A percentile compares a stretch with the other conserved stretches of the same genome.
Conservation (phyloP, 30 jellyfish, hydroid and myxozoan species). For the Calvadosia cruxmelitensis region DNA sequence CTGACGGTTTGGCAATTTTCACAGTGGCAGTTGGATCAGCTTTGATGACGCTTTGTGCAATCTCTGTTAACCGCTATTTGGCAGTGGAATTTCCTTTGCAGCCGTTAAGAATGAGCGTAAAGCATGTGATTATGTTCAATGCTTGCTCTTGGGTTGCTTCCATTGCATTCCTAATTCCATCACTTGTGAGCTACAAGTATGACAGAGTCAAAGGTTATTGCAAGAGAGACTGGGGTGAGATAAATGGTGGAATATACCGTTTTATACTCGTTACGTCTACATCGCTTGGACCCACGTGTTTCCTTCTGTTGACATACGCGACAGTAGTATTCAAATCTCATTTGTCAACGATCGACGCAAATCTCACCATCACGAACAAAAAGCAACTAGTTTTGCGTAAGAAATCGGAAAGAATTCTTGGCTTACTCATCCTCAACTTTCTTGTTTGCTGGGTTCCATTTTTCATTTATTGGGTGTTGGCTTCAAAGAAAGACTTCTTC, state of each 20-base stretch:
- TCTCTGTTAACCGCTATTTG: conserved; percentile 33
- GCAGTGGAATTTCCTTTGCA: conserved; percentile 33
- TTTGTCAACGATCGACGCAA: no score
- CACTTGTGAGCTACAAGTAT: conserved; percentile 25
- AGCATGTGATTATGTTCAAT: conserved; percentile 10
- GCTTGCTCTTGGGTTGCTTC: conserved; percentile 19
- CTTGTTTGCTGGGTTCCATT: conserved; percentile 50
- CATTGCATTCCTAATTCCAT: conserved; percentile 25
- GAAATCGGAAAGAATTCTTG: conserved; percentile 28
- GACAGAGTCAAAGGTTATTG: conserved; percentile 22
- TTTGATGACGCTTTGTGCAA: conserved; percentile 34
- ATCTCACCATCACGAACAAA: no score
- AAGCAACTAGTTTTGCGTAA: no score
- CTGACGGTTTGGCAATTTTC: conserved; percentile 38
- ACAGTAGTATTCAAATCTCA: conserved; percentile 27
- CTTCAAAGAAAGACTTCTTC: conserved; percentile 15
- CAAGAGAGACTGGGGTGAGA: conserved; percentile 37
- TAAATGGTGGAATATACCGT: conserved; percentile 26
- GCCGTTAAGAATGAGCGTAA: conserved; percentile 31
- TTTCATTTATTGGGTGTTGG: conserved; percentile 41
- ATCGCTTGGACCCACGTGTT: conserved; percentile 11
- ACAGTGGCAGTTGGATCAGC: conserved; percentile 32
- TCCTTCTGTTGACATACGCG: conserved; percentile 19
- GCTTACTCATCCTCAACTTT: conserved; percentile 28
- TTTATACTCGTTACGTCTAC: conserved; percentile 3